Conservation (phyloP, 2,888 invertebrate species). For the Parnassius smintheus region DNA sequence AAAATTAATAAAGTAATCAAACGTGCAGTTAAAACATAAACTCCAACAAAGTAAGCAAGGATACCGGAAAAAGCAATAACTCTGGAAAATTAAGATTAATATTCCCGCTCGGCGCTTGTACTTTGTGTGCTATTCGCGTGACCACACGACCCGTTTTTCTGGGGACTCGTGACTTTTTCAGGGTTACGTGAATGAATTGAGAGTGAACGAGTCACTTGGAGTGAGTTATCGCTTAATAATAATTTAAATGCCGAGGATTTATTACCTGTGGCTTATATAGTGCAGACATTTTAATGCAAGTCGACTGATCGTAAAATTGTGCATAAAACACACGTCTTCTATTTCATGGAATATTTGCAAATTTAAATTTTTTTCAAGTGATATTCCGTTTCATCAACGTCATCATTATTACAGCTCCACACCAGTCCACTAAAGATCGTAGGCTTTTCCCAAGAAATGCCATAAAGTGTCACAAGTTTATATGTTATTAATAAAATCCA, state of each 20-base stretch:
- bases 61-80: not conserved
- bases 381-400: no score
- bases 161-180: constrained; percentile 30
- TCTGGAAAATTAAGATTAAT: not conserved
- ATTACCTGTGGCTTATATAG: not conserved
- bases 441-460: no score
- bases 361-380: no score
- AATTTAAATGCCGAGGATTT: constrained; percentile 8
- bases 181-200: constrained; percentile 20
- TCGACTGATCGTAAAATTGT: not conserved
- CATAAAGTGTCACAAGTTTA: no score
- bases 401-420: no score
- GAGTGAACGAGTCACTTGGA: not conserved
- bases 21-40: not conserved
- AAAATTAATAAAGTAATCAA: not conserved
- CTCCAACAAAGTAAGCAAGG: not conserved
- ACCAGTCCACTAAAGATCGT: no score
- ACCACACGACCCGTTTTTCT: constrained; percentile 22
- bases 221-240: constrained; percentile 17
- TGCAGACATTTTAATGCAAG: not conserved
- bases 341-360: no score
- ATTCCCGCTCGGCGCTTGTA: constrained; percentile 8
- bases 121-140: constrained; percentile 2
- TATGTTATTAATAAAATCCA: no score
- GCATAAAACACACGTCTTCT: no score